phyloP scores from a whole-genome alignment of 2,888 invertebrate species.

The Hypomecis punctinalis region DNA sequence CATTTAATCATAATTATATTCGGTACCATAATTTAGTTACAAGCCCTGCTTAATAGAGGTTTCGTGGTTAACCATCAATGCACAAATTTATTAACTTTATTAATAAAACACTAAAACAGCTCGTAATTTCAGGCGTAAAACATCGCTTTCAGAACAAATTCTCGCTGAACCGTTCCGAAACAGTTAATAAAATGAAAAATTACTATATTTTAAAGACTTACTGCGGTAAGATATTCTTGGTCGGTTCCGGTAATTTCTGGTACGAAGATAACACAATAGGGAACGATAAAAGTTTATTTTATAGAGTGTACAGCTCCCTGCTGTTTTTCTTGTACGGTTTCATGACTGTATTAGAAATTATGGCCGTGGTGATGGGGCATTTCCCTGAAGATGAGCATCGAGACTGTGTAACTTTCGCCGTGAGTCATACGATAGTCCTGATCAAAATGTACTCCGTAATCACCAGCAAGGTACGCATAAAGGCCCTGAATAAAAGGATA shows the following conservation, averaged over 20 bases:
- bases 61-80: neutral
- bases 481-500: conserved; percentile 62
- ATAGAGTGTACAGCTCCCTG: conserved; percentile 55
- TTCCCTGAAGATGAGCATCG: conserved; percentile 73
- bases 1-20: no score
- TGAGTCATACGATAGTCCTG: conserved; percentile 73
- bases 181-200: conserved; percentile 62
- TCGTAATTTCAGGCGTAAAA: conserved; percentile 13
- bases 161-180: neutral
- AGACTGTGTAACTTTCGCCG: conserved; percentile 70
- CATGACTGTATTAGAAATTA: conserved; percentile 72
- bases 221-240: conserved; percentile 62
- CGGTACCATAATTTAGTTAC: neutral
- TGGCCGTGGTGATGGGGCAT: conserved; percentile 65
- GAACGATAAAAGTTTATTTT: conserved; percentile 60
- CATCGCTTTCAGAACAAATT: neutral
- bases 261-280: conserved; percentile 61
- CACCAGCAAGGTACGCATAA: conserved; percentile 61
- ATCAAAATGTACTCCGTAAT: conserved; percentile 68
- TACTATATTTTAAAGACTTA: conserved; percentile 62
- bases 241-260: conserved; percentile 77
- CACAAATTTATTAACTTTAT: neutral
- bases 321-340: conserved; percentile 61
- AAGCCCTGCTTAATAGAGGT: neutral
- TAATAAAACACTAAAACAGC: neutral